Base-by-base conservation (phyloP, 2,797 vertebrate genomes). In the Prunella strophiata region DNA sequence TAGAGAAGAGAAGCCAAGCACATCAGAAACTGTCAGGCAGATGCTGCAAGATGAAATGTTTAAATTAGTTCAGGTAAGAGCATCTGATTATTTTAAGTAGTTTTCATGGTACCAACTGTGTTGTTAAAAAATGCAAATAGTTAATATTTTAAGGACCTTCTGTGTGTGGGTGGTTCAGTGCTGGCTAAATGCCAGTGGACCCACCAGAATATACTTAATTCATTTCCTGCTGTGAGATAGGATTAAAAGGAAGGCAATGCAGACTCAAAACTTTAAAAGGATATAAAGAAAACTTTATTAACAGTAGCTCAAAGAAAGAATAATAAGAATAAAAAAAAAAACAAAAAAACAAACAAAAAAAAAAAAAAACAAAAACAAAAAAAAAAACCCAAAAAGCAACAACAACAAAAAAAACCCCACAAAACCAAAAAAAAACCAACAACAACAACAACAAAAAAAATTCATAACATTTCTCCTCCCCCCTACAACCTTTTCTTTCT, bases 41-140 rank as follows among this genome's bases (percentile, higher is more conserved):
- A 98, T 98, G 85, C 94, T 99, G 22, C 98, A 99, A 85, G 99
- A 99, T 89, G 99, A 99, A 97, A 98, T 99, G 97, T 98, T 98
- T 96, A 98, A 98, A 93, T 94, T 99, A 96, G 98, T 99, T 95
- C 99, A 99, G 98, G 99, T 99, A 84, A 97, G 94, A 50, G 10
- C 38, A 40, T 66, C 26, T 73, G 16, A 30, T 67, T 72, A 36
- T 75, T 68, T 43, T 55, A 89, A 90, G 30, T 7, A 15, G 3
- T 32, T 36, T 86, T 70, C 13, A 16, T 50, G 32, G 10, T 88
- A 23, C 19, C 17, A 68, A 40, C 32, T 47, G 2, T 55, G 11
- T 58, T 91, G 40, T 25, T 91, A 30, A 70, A 73, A 23, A n/a
- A 4, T 25, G 3, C 7, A 27, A 19, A 38, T 67, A 47, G 34